Conservation (phyloP, 30 jellyfish, hydroid and myxozoan genomes). For the Nemopilema nomurai region DNA sequence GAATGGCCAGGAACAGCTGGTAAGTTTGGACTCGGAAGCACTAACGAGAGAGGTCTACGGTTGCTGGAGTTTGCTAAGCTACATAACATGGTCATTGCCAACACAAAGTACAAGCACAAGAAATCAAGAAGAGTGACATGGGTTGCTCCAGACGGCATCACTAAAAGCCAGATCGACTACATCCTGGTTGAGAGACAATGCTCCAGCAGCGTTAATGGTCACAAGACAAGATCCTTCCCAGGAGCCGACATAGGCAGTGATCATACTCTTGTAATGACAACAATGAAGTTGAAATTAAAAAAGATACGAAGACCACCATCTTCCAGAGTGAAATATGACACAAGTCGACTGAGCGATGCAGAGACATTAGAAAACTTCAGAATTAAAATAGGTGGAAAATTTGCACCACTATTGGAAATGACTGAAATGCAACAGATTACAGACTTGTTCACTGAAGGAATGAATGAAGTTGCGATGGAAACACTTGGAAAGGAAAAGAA, state of each 20-base stretch:
- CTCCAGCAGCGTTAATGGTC: constrained; percentile 34
- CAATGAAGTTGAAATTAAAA: constrained; percentile 19
- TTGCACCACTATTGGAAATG: constrained; percentile 44
- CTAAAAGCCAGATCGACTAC: constrained; percentile 25
- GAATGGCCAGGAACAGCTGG: constrained; percentile 65
- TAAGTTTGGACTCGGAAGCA: constrained; percentile 45
- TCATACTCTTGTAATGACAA: constrained; percentile 35
- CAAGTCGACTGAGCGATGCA: constrained; percentile 42
- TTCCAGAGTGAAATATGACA: constrained; percentile 34
- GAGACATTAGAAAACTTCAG: constrained; percentile 11
- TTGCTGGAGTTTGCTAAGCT: constrained; percentile 25
- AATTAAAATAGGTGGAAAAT: constrained; percentile 26
- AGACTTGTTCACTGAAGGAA: constrained; percentile 40
- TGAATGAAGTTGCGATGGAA: constrained; percentile 53
- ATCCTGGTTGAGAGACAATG: constrained; percentile 37
- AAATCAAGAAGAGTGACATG: constrained; percentile 26
- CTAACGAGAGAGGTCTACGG: constrained; percentile 24
- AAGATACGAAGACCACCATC: constrained; percentile 22
- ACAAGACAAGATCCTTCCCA: constrained; percentile 25
- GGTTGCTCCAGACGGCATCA: constrained; percentile 29
- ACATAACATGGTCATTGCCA: constrained; percentile 42
- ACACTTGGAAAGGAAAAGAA: constrained; percentile 33
- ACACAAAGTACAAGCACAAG: constrained; percentile 37
- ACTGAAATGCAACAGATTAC: constrained; percentile 28
- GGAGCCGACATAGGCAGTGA: constrained; percentile 53